Base-by-base conservation (phyloP, 2,113 vertebrate species). In the Columba janthina region DNA sequence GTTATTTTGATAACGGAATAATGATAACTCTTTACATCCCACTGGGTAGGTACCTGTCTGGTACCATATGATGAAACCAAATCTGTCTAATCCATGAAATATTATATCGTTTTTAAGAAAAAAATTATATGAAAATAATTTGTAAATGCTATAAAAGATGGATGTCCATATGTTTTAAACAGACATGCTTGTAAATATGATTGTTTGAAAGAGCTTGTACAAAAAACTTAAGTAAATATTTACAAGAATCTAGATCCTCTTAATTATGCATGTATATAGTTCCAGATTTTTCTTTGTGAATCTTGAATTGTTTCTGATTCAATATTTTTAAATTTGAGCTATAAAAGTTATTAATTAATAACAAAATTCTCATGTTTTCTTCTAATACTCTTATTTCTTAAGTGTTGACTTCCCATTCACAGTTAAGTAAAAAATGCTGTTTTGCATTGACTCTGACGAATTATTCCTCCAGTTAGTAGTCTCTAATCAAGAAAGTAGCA, bases 281-380 rank as follows among this genome's bases (percentile, higher is more conserved):
- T 86, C 8, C 61, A 89, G 66, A 75, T 69, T 89, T 96, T 96
- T 88, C 78, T 88, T 94, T 65, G 75, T 86, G 74, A 75, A 65
- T 64, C 36, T 74, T 88, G 28, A 90, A 69, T 96, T 91, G 65
- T 83, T 94, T 91, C 38, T 90, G 83, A 32, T 48, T 85, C 77
- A 93, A 86, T 96, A 91, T 95, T 96, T 97, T 96, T 89, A 69
- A 94, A 95, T 79, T 93, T 93, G 82, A 91, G 11, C 94, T 88
- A 88, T 94, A 91, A 94, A 97, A 92, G 31, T 75, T 76, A 90
- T 78, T 93, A 93, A 81, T 88, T 93, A 94, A 93, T 70, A 70
- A 71, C 9, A 77, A 65, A 78, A 31, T 18, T 61, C 48, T 77
- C 22, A 12, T 32, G 48, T 91, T 90, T 80, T 90, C 53, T 83